Base-by-base conservation (phyloP, 2,113 vertebrate genomes). In the Orthonyx spaldingii region DNA sequence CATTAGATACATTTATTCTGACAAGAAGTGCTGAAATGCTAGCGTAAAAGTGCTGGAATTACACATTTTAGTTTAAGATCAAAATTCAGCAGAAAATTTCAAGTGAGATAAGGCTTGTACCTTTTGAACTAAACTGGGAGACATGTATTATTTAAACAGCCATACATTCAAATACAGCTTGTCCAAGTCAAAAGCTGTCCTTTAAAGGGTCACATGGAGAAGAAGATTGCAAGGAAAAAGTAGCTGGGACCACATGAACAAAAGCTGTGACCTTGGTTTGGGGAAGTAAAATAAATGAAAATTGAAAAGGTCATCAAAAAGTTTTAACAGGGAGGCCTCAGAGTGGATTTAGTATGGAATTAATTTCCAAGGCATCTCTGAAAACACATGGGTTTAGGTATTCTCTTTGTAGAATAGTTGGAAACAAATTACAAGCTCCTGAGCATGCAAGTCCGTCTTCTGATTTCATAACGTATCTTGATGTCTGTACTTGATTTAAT, bases 1-100 rank as follows among this genome's bases (percentile, higher is more conserved):
- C 85, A 93, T 94, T 97, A 95, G 90, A 92, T 71, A 93, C 69
- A 95, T 97, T 92, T 96, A 56, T 79, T 96, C 81, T 95, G 91
- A 97, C 66, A 96, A 23, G 63, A 92, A 94, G 63, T 94, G 39
- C 53, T 95, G 95, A 97, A 97, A 90, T 88, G 20, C 20, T 68
- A 21, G 68, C 70, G 93, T 41, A 90, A 69, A 89, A 93, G 86
- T 95, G 75, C 63, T 41, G 84, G 93, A 95, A 93, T 89, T 95
- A 79, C 70, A 52, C 16, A 77, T 68, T 89, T 87, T 26, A 35
- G 71, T 64, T 94, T 66, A 68, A 13, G 64, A 68, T 74, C 23
- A 96, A 84, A 91, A 41, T 86, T 91, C 93, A 59, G 91, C 89
- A 77, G 78, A 91, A 94, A 50, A 20, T 69, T 93, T 80, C 72